Conservation (phyloP, 2,888 invertebrate species). For the Diarsia dahlii region DNA sequence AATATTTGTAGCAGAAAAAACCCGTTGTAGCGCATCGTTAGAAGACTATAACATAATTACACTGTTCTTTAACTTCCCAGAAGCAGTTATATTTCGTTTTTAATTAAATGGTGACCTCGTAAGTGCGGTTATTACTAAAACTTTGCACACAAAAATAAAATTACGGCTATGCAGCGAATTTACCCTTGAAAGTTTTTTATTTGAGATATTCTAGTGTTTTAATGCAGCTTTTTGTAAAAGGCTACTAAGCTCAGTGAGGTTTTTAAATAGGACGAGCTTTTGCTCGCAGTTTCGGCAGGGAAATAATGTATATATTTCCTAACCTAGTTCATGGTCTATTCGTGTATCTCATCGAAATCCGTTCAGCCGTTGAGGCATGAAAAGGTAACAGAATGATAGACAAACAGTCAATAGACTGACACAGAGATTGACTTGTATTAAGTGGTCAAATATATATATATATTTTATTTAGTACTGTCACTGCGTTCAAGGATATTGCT, state of each 20-base stretch:
- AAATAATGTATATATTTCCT: neutral
- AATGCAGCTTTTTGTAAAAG: conserved; percentile 16
- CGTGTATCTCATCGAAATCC: neutral
- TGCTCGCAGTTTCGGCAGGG: neutral
- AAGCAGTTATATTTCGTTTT: conserved; percentile 6
- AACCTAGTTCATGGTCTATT: neutral
- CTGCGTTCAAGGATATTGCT: neutral
- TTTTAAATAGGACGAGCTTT: neutral
- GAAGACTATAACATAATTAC: neutral
- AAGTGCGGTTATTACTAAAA: conserved; percentile 20
- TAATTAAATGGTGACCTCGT: conserved; percentile 31
- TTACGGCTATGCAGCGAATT: conserved; percentile 30
- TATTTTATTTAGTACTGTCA: neutral
- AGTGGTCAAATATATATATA: neutral
- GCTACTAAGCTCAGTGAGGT: neutral
- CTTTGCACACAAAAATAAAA: conserved; percentile 21
- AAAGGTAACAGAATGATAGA: neutral
- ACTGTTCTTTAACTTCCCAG: neutral
- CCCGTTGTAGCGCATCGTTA: neutral
- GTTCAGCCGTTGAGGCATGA: neutral
- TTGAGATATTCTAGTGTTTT: conserved; percentile 12
- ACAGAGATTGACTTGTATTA: neutral
- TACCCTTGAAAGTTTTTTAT: conserved; percentile 44
- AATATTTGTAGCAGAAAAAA: neutral
- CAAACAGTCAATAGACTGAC: too few relatives aligned